Conservation (phyloP, 2,888 invertebrate species). For the Temnothorax ravouxi region DNA sequence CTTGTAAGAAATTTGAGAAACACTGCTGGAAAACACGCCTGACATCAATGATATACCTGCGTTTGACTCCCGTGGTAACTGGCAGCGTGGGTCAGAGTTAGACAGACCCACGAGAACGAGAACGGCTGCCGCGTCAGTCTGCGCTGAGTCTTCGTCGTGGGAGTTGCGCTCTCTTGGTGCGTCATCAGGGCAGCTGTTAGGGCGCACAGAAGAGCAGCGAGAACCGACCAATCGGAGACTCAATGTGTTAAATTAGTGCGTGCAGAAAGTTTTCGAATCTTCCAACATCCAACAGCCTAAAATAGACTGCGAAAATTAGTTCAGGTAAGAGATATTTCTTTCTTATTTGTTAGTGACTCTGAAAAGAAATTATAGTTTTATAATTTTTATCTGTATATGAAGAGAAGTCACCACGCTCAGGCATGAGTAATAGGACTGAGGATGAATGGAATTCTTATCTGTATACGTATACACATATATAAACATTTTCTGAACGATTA, state of each 20-base stretch:
- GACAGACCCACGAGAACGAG: constrained; percentile 62
- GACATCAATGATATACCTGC: constrained; percentile 60
- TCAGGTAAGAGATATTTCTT: constrained; percentile 72
- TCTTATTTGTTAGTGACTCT: constrained; percentile 11
- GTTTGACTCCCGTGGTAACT: constrained; percentile 63
- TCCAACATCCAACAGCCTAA: constrained; percentile 63
- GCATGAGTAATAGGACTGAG: no score
- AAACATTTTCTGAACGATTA: neutral
- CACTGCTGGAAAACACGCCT: constrained; percentile 38
- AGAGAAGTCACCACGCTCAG: no score
- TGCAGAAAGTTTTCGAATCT: constrained; percentile 27
- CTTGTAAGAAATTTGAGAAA: neutral
- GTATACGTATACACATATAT: neutral
- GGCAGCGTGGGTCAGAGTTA: constrained; percentile 70
- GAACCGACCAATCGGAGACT: constrained; percentile 44
- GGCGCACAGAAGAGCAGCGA: constrained; percentile 70
- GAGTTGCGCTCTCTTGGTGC: constrained; percentile 72
- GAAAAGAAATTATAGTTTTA: constrained; percentile 19
- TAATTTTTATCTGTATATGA: neutral
- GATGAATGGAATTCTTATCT: no score
- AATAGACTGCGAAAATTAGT: constrained; percentile 63
- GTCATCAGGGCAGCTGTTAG: constrained; percentile 32
- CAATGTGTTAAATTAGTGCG: constrained; percentile 61
- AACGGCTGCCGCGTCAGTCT: constrained; percentile 66
- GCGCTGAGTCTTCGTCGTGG: constrained; percentile 69